Evolutionary conservation across 2,113 vertebrate species (phyloP).

Genomic region (Odobenus rosmarus): DNA sequence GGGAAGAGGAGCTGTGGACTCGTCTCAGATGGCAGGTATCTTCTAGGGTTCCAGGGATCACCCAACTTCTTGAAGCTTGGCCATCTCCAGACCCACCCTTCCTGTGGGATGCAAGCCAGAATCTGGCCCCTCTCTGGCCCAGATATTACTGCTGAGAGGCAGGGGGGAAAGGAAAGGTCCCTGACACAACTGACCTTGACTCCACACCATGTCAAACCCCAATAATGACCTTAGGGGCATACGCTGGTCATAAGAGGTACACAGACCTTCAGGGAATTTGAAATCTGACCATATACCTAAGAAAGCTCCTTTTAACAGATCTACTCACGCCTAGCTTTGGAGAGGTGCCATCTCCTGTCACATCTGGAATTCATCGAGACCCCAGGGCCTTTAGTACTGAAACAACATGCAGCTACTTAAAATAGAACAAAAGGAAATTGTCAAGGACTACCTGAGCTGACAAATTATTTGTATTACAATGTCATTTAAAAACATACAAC

Average conservation of each 20-base stretch:
- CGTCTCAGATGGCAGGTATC: background rate
- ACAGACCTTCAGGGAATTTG: background rate
- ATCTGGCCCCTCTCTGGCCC: background rate
- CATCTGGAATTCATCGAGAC: conserved; percentile 29
- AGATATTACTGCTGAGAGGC: background rate
- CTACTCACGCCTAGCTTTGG: background rate
- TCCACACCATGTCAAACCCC: background rate
- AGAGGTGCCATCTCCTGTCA: conserved; percentile 11
- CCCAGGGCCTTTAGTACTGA: conserved; percentile 25
- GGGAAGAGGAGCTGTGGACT: background rate
- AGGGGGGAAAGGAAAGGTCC: background rate
- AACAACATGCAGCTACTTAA: conserved; percentile 31
- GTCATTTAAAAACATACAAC: conserved; percentile 50
- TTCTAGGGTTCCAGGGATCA: background rate
- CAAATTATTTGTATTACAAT: conserved; percentile 7
- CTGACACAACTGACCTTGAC: background rate
- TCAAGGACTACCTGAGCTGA: conserved; percentile 26
- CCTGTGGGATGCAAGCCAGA: background rate
- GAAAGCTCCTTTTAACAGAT: background rate
- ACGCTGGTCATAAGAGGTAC: background rate
- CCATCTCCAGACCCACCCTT: background rate
- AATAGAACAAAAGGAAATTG: conserved; percentile 56
- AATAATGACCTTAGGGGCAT: background rate
- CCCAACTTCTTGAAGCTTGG: background rate
- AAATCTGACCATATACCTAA: background rate